These are phyloP conservation scores for Mohoua ochrocephala DNA, from an alignment of 2,113 vertebrate species.

Conservation along the genomic window DNA sequence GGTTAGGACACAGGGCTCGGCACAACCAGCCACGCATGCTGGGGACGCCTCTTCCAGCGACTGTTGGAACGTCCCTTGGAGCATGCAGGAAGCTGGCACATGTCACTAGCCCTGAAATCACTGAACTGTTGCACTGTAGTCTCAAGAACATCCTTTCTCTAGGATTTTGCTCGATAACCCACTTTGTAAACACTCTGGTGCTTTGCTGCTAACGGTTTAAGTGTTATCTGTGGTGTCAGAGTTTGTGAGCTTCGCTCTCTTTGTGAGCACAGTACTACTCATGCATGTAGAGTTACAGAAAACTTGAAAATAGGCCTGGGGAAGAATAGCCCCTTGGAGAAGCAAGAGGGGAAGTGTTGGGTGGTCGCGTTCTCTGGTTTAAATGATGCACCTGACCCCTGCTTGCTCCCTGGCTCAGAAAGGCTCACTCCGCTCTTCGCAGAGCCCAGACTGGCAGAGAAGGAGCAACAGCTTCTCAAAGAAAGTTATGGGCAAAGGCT, in stretches of 20 bases:
- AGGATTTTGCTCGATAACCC: neutral
- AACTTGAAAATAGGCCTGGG: neutral
- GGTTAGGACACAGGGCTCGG: neutral
- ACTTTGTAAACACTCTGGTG: neutral
- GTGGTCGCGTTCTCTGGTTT: neutral
- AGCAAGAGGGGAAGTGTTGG: neutral
- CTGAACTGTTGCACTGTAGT: neutral
- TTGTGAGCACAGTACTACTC: neutral
- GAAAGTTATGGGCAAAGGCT: neutral
- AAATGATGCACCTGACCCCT: neutral
- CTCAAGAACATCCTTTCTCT: neutral
- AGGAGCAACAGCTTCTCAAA: neutral
- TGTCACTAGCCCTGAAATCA: neutral
- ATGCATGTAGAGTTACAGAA: neutral
- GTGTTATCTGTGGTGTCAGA: neutral
- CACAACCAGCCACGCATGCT: fast-evolving
- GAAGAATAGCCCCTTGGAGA: neutral
- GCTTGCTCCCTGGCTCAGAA: neutral
- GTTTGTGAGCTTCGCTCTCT: neutral
- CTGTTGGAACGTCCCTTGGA: neutral
- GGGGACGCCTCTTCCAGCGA: fast-evolving
- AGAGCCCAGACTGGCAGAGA: neutral
- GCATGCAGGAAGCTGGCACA: fast-evolving
- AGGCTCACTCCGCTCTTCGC: neutral
- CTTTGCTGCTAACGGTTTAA: neutral